phyloP scores from a whole-genome alignment of 2,113 vertebrate species.

The Cynocephalus volans region DNA sequence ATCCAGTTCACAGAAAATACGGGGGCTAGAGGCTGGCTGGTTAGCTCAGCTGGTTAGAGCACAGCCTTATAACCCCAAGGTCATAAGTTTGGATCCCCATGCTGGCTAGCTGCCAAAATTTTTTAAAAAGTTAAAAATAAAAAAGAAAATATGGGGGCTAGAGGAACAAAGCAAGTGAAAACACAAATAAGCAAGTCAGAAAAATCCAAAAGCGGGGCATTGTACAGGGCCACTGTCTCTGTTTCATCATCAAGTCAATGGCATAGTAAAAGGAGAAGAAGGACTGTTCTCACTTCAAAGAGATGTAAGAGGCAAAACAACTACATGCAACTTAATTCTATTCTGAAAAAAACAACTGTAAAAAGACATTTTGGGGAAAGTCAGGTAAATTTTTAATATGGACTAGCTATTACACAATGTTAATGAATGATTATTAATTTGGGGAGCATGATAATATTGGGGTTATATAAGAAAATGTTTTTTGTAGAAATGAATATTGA shows the following conservation, averaged over 20 bases:
- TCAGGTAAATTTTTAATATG: background rate
- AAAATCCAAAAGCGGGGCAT: background rate
- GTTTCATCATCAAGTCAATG: constrained; percentile 24
- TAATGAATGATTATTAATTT: constrained; percentile 26
- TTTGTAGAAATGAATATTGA: background rate
- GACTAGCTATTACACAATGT: background rate
- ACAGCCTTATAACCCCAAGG: too few species aligned
- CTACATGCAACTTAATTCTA: background rate
- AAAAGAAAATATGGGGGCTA: background rate
- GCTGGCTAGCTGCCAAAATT: too few species aligned
- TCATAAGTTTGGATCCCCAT: too few species aligned
- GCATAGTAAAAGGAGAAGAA: background rate
- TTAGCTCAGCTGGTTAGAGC: too few species aligned
- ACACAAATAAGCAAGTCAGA: constrained; percentile 45
- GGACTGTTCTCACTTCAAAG: background rate
- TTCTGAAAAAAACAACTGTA: background rate
- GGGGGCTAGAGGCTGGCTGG: background rate
- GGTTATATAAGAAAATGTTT: background rate
- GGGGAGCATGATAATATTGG: background rate
- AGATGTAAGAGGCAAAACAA: constrained; percentile 4
- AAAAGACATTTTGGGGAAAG: background rate
- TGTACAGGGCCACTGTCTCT: background rate
- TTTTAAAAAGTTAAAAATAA: too few species aligned
- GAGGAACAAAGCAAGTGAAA: background rate
- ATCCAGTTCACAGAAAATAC: background rate